Percentiles rank a stretch among this genome's conserved stretches.
Conservation (phyloP, 1,140 invertebrate species). For the Gonioctena quinquepunctata region DNA sequence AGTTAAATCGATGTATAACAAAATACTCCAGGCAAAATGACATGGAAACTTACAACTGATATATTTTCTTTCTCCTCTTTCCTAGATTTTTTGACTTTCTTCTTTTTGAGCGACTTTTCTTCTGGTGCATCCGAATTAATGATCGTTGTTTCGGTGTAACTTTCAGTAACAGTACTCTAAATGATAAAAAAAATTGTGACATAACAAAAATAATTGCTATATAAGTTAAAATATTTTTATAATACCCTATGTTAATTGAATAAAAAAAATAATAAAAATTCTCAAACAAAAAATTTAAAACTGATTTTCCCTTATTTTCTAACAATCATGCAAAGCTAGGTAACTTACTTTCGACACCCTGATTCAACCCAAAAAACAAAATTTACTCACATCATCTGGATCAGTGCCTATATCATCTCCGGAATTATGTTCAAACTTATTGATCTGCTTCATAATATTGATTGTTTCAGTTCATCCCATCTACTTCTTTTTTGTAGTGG, state of each 20-base stretch:
- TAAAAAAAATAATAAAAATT: not conserved
- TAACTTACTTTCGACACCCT: constrained; percentile 12
- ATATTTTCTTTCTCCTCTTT: constrained; percentile 68
- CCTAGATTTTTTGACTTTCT: constrained; percentile 66
- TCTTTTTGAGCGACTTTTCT: constrained; percentile 55
- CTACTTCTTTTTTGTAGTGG: constrained; percentile 29
- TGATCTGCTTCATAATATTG: constrained; percentile 50
- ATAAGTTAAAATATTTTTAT: not conserved
- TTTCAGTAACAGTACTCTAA: constrained; percentile 50
- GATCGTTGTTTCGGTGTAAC: constrained; percentile 47
- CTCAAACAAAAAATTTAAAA: constrained; percentile 11
- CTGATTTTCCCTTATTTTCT: not conserved
- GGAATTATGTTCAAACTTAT: constrained; percentile 43
- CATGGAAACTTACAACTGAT: constrained; percentile 63
- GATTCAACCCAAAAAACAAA: constrained; percentile 8
- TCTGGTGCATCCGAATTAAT: constrained; percentile 30
- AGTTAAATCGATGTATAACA: constrained; percentile 24
- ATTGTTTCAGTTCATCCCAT: constrained; percentile 35
- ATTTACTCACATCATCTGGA: constrained; percentile 35
- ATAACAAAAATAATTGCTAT: not conserved
- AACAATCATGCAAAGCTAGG: not conserved
- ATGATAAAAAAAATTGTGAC: constrained; percentile 6
- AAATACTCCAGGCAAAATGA: constrained; percentile 19
- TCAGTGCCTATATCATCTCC: constrained; percentile 19
- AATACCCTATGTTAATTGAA: not conserved